Percentiles rank a stretch among this genome's conserved stretches.
These are phyloP conservation scores for Philypnodon macrostomus DNA, from an alignment of 2,797 vertebrate genomes.

Conservation along the genomic window DNA sequence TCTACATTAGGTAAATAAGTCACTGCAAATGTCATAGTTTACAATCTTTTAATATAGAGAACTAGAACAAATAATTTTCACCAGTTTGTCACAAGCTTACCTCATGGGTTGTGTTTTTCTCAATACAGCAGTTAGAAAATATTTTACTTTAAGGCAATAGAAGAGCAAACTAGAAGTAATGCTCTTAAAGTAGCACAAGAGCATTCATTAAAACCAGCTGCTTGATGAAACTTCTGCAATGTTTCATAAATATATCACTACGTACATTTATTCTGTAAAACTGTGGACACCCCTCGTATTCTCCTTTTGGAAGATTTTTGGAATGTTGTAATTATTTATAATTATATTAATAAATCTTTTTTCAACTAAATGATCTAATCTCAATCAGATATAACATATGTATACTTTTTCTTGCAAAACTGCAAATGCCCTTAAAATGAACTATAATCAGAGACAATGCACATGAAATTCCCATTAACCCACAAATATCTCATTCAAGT, in stretches of 20 bases:
- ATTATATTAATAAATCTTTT: neutral
- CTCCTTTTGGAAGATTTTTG: too few species aligned
- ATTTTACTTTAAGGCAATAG: neutral
- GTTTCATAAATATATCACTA: too few species aligned
- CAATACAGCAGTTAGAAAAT: neutral
- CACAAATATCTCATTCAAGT: neutral
- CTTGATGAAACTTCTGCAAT: too few species aligned
- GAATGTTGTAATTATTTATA: slow-evolving; percentile 1
- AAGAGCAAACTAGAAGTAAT: slow-evolving; percentile 2
- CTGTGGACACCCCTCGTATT: too few species aligned
- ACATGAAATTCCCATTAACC: neutral
- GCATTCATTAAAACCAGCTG: slow-evolving; percentile 3
- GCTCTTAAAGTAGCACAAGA: neutral
- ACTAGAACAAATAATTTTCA: too few species aligned
- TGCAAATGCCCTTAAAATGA: neutral
- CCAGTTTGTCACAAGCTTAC: too few species aligned
- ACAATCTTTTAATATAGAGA: neutral
- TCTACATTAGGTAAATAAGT: neutral
- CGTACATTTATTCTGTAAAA: too few species aligned
- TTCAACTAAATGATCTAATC: neutral
- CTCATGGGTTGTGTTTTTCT: too few species aligned
- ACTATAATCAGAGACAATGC: neutral
- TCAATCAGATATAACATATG: neutral
- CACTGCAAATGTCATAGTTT: too few species aligned
- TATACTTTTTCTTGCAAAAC: neutral